These are phyloP conservation scores for Centropyge bicolor DNA, from an alignment of 2,797 vertebrate species.

Conservation along the genomic window DNA sequence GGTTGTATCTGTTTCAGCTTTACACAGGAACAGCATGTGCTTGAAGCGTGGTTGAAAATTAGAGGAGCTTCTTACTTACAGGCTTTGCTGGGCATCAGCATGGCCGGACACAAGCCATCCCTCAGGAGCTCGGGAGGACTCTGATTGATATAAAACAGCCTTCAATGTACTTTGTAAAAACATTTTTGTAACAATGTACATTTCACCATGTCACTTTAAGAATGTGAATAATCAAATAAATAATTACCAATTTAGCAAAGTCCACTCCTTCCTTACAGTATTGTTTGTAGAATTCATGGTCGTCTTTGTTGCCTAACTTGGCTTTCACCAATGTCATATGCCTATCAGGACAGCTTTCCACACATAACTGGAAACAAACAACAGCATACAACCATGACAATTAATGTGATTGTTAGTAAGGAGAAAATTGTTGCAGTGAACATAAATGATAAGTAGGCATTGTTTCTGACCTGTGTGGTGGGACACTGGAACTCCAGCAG, in stretches of 20 bases:
- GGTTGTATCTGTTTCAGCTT: not conserved
- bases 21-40: conserved; percentile 8
- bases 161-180: not conserved
- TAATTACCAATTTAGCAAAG: conserved; percentile 64
- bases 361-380: conserved; percentile 88
- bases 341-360: conserved; percentile 87
- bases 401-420: not conserved
- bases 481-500: conserved; percentile 96
- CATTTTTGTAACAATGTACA: not conserved
- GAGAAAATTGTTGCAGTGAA: not conserved
- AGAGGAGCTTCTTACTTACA: conserved; percentile 82
- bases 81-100: conserved; percentile 91
- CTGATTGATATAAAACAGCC: conserved; percentile 73
- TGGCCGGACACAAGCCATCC: conserved; percentile 88
- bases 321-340: conserved; percentile 85
- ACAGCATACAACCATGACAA: conserved; percentile 14
- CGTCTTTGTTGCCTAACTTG: conserved; percentile 8
- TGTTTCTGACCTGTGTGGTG: conserved; percentile 90
- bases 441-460: not conserved
- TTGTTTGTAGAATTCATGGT: conserved; percentile 83
- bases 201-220: not conserved
- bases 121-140: conserved; percentile 81
- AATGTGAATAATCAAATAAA: not conserved
- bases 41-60: not conserved
- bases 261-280: conserved; percentile 87